These are phyloP conservation scores for Aleiodes sp. DNA, from an alignment of 1,140 invertebrate species.

Conservation along the genomic window DNA sequence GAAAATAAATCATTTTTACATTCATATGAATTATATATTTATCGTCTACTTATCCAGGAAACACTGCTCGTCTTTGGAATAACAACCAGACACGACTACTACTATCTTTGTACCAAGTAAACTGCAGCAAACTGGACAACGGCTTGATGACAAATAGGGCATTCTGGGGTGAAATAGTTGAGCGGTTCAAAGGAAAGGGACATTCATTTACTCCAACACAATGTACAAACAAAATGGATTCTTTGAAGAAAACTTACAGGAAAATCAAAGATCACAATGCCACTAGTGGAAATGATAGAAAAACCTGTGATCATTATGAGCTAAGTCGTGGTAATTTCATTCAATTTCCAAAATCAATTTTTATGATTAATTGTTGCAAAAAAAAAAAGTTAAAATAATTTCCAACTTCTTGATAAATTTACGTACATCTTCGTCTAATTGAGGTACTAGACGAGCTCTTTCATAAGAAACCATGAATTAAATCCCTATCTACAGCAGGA, in stretches of 20 bases:
- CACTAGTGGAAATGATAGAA: neutral
- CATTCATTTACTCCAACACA: neutral
- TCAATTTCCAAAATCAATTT: neutral
- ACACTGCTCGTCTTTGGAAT: neutral
- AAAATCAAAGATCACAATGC: neutral
- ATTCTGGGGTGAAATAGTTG: neutral
- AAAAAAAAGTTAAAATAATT: too few relatives aligned
- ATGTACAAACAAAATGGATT: neutral
- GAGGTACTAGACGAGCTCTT: too few relatives aligned
- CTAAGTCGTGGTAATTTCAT: neutral
- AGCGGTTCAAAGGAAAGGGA: neutral
- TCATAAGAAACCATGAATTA: too few relatives aligned
- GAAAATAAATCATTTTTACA: too few relatives aligned
- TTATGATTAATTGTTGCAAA: neutral
- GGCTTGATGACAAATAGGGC: neutral
- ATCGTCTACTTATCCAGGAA: neutral
- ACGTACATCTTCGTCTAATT: too few relatives aligned
- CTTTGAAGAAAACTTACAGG: neutral
- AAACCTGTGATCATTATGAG: neutral
- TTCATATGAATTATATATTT: too few relatives aligned
- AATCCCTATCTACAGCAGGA: neutral
- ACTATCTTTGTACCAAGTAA: neutral
- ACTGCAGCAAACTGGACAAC: neutral
- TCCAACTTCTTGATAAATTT: too few relatives aligned
- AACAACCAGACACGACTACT: neutral